Evolutionary conservation across 2,888 invertebrate species (phyloP), one percentile per base, ranked within the genome.

Genomic region (Allygus modestus): DNA sequence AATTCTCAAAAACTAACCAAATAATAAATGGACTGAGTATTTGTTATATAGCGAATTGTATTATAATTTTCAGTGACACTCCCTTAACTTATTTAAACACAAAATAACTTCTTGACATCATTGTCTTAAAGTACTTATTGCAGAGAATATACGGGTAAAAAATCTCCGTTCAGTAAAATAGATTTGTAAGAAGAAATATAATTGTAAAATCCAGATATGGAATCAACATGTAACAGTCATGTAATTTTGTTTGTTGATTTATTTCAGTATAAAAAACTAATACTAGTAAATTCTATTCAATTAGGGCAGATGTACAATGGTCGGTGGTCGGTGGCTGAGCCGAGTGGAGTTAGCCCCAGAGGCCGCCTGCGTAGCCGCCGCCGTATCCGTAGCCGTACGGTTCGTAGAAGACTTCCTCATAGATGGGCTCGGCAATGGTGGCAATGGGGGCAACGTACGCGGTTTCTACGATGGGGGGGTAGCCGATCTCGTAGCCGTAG

Each of bases 261-360:
- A 31, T 65, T 65, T 65, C 65, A 65, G 65, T 65, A 65, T 65
- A 65, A 65, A 65, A 65, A 65, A 65, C 65, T 65, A 65, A 65
- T 15, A 28, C 65, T 65, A 65, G 9, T 58, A 5, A n/a, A 58
- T 58, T 58, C 2, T 23, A 58, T 58, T 58, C 51, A 58, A 2
- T 58, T 5, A 15, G 1, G 20, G 58, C n/a, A n/a, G n/a, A n/a
- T 23, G 58, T 58, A 46, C 37, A 46, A 28, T 65, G 31, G 23
- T 28, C 12, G 31, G 23, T 7, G 20, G 54, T 54, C 54, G 20
- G 54, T 23, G 23, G 23, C 20, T 54, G 4, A 20, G 23, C 23
- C 1, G 54, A n/a, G n/a, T n/a, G n/a, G n/a, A n/a, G n/a, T 65
- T 71, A 71, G 9, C 71, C 71, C n/a, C 4, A 11, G 7, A 1